These are phyloP conservation scores for Siphlonurus alternatus DNA, from an alignment of 2,888 invertebrate species.

Conservation along the genomic window DNA sequence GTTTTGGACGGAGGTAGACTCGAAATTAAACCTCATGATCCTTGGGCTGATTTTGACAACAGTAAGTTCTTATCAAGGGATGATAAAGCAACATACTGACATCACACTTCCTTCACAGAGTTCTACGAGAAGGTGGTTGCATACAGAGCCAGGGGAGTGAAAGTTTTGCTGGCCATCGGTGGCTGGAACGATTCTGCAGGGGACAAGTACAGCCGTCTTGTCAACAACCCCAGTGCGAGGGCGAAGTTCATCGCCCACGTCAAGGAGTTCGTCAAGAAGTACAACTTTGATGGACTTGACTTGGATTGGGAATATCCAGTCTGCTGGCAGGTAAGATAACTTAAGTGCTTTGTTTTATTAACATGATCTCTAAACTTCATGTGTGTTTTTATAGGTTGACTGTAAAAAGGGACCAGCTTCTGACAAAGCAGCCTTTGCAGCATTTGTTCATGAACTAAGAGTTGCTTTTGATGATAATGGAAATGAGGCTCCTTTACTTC, in stretches of 20 bases:
- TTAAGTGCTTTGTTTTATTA: background rate
- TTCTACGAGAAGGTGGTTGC: constrained; percentile 75
- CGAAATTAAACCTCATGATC: constrained; percentile 65
- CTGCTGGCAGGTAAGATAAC: constrained; percentile 53
- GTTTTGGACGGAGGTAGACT: constrained; percentile 70
- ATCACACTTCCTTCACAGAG: constrained; percentile 31
- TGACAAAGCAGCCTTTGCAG: constrained; percentile 63
- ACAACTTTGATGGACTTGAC: constrained; percentile 80
- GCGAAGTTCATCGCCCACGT: constrained; percentile 57
- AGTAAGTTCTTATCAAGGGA: constrained; percentile 34
- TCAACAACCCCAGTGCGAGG: constrained; percentile 52
- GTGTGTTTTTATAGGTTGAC: constrained; percentile 40
- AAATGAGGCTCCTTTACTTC: constrained; percentile 28
- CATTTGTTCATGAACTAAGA: constrained; percentile 55
- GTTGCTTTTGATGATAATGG: constrained; percentile 52
- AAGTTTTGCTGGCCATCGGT: constrained; percentile 74
- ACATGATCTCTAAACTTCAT: background rate
- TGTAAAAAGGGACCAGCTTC: constrained; percentile 66
- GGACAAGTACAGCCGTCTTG: constrained; percentile 71
- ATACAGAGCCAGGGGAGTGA: constrained; percentile 51
- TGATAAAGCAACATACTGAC: constrained; percentile 6
- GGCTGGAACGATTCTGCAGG: constrained; percentile 93
- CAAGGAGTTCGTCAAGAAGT: constrained; percentile 56
- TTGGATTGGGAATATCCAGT: constrained; percentile 91
- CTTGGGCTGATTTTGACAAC: constrained; percentile 81